Percentiles rank a stretch among this genome's conserved stretches.
Evolutionary conservation across 2,888 invertebrate genomes (phyloP).

Genomic region (Synergus gifuensis): DNA sequence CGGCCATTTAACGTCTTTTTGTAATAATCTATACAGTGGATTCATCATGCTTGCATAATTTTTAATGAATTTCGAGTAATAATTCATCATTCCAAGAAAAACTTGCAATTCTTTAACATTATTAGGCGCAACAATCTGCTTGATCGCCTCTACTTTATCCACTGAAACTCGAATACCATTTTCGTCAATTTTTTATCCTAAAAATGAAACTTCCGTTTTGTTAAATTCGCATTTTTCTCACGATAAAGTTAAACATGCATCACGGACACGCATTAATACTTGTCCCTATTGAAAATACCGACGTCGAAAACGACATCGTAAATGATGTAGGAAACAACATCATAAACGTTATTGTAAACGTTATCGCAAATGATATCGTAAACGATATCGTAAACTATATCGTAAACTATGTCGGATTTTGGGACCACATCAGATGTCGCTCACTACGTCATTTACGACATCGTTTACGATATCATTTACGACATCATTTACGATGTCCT

Average conservation of each 20-base stretch:
- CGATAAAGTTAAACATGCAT: constrained; percentile 47
- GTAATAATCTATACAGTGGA: constrained; percentile 61
- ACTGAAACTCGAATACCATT: constrained; percentile 53
- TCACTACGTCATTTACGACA: too few relatives aligned
- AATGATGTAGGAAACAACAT: too few relatives aligned
- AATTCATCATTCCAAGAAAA: constrained; percentile 66
- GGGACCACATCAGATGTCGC: too few relatives aligned
- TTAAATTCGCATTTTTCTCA: constrained; percentile 49
- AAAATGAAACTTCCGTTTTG: constrained; percentile 46
- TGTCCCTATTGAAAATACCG: constrained; percentile 37
- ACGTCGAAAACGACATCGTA: constrained; percentile 29
- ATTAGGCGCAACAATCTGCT: constrained; percentile 51
- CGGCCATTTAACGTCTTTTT: constrained; percentile 54
- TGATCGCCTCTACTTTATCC: constrained; percentile 54
- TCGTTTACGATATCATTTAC: too few relatives aligned
- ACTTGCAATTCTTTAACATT: constrained; percentile 56
- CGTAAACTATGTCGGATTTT: too few relatives aligned
- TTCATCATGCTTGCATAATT: constrained; percentile 55
- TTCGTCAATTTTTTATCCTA: constrained; percentile 60
- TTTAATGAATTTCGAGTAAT: constrained; percentile 66
- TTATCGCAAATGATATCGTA: too few relatives aligned
- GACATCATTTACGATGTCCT: too few relatives aligned
- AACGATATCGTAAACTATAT: too few relatives aligned
- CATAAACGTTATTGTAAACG: too few relatives aligned
- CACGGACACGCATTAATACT: constrained; percentile 45